These are phyloP conservation scores for Kryptopterus vitreolus DNA, from an alignment of 2,797 vertebrate species.

Conservation along the genomic window DNA sequence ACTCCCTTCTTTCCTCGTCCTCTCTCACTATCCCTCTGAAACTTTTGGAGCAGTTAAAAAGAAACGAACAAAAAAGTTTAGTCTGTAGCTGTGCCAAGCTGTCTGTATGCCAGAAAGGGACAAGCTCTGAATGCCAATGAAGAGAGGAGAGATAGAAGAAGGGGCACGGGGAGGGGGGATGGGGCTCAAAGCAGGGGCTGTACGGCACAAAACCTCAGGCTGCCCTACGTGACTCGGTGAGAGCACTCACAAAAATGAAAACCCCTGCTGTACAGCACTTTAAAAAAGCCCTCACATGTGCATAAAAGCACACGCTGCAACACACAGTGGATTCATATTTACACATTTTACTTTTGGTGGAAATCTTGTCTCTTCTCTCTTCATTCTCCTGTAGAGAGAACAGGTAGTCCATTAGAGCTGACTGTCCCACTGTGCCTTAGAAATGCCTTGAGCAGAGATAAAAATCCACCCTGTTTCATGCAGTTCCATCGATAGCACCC, in stretches of 20 bases:
- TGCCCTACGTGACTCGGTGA: constrained; percentile 26
- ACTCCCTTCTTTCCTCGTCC: constrained; percentile 26
- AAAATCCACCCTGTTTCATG: constrained; percentile 48
- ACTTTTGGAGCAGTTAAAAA: constrained; percentile 71
- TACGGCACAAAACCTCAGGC: constrained; percentile 50
- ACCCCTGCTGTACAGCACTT: constrained; percentile 5
- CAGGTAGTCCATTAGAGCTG: constrained; percentile 66
- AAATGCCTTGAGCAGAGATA: constrained; percentile 56
- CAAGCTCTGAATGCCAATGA: constrained; percentile 79
- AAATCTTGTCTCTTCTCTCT: constrained; percentile 27
- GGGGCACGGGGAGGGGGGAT: constrained; percentile 54
- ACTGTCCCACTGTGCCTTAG: constrained; percentile 63
- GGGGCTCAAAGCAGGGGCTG: constrained; percentile 73
- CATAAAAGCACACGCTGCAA: background rate
- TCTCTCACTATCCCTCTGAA: constrained; percentile 54
- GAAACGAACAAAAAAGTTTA: constrained; percentile 70
- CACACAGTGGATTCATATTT: background rate
- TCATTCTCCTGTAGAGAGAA: constrained; percentile 41
- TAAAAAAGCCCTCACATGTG: background rate
- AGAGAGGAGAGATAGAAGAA: constrained; percentile 26
- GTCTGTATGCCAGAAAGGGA: constrained; percentile 61
- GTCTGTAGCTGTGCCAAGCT: constrained; percentile 70
- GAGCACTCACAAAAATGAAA: constrained; percentile 44
- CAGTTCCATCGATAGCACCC: constrained; percentile 44
- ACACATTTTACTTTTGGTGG: background rate